Conservation (phyloP, 1,140 invertebrate species). For the Drosophila nigromelanica region DNA sequence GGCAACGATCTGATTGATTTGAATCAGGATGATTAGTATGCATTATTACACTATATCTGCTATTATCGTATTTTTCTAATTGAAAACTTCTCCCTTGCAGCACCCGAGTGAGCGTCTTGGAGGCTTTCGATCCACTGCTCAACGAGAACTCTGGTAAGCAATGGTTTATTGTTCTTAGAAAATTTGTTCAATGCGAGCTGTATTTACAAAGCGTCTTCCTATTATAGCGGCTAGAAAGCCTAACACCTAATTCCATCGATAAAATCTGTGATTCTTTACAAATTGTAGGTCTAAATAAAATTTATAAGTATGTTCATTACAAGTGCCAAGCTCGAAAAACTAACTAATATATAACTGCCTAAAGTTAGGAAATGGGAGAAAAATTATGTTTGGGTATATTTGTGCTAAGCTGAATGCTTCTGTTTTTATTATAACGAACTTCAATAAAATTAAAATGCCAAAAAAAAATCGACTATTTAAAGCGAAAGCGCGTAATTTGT, state of each 20-base stretch:
- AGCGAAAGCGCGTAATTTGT: too few relatives aligned
- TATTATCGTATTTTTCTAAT: slow-evolving; percentile 4
- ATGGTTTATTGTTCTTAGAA: background rate
- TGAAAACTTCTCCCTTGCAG: slow-evolving; percentile 53
- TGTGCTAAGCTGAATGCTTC: too few relatives aligned
- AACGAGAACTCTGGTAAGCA: slow-evolving; percentile 81
- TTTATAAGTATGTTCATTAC: background rate
- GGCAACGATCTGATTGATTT: slow-evolving; percentile 85
- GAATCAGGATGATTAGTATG: slow-evolving; percentile 76
- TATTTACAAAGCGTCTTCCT: slow-evolving; percentile 17
- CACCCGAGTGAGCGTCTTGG: slow-evolving; percentile 90
- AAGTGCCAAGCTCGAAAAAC: too few relatives aligned
- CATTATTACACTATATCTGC: background rate
- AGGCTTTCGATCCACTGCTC: slow-evolving; percentile 93
- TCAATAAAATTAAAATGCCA: too few relatives aligned
- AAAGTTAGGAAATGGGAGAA: too few relatives aligned
- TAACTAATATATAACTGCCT: too few relatives aligned
- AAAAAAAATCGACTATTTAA: too few relatives aligned
- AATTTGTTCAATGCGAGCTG: background rate
- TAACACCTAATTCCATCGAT: slow-evolving; percentile 3
- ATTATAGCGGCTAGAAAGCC: slow-evolving; percentile 24
- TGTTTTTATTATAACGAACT: too few relatives aligned
- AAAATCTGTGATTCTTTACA: background rate
- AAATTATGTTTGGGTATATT: too few relatives aligned
- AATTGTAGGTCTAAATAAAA: slow-evolving; percentile 16